Evolutionary conservation across 2,888 invertebrate genomes (phyloP).

Genomic region (Microplitis deprimator): DNA sequence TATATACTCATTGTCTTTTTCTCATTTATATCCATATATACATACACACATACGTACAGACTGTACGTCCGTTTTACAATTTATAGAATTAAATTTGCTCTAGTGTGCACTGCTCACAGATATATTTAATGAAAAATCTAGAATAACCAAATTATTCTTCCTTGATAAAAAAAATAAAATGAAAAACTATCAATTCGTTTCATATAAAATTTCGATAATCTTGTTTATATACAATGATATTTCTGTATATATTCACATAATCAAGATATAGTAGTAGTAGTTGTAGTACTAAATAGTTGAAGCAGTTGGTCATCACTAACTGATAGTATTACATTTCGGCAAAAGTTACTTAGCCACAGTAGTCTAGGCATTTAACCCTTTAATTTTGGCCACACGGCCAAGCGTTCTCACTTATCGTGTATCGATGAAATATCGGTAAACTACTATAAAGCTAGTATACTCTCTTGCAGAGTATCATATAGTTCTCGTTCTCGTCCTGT

Average conservation of each 20-base stretch:
- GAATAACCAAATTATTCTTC: background rate
- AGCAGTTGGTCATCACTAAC: background rate
- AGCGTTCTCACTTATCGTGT: slow-evolving; percentile 32
- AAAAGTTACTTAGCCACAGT: slow-evolving; percentile 10
- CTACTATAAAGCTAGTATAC: background rate
- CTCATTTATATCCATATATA: slow-evolving; percentile 18
- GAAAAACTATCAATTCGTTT: too few relatives aligned
- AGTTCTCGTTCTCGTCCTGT: slow-evolving; percentile 9
- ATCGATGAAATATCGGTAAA: slow-evolving; percentile 47
- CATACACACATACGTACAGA: background rate
- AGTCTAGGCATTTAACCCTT: slow-evolving; percentile 7
- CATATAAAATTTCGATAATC: too few relatives aligned
- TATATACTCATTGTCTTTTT: slow-evolving; percentile 32
- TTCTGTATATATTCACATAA: background rate
- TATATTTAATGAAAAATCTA: background rate
- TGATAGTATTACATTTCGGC: slow-evolving; percentile 11
- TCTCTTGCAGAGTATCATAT: slow-evolving; percentile 3
- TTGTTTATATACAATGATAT: background rate
- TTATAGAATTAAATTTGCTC: slow-evolving; percentile 2
- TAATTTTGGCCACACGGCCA: slow-evolving; percentile 1
- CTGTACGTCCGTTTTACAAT: background rate
- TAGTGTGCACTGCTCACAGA: background rate
- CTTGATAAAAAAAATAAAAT: background rate
- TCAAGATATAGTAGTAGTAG: background rate
- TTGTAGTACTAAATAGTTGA: background rate